A percentile compares a stretch with the other conserved stretches of the same genome.
These are phyloP conservation scores for Oncopodura yosiiana DNA, from an alignment of 1,140 invertebrate genomes.

Conservation along the genomic window DNA sequence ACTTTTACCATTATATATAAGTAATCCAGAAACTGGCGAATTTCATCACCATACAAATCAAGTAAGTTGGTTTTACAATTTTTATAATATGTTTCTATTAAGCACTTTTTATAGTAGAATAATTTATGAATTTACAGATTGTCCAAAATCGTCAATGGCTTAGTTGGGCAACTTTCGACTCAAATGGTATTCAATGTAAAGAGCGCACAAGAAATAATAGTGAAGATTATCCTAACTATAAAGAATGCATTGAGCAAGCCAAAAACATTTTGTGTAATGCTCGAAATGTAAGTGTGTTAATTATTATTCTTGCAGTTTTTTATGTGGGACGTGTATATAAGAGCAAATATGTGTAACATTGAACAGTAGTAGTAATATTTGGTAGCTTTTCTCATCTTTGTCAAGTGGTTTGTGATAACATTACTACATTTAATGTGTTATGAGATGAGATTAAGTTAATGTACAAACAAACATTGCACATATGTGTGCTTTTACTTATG, in stretches of 20 bases:
- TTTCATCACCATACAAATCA: slow-evolving; percentile 76
- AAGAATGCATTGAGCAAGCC: slow-evolving; percentile 66
- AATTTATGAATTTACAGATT: slow-evolving; percentile 38
- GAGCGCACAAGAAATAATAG: slow-evolving; percentile 30
- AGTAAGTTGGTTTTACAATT: slow-evolving; percentile 36
- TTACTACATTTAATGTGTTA: too few relatives aligned
- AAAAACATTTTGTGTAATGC: slow-evolving; percentile 66
- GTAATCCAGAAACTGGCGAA: slow-evolving; percentile 78
- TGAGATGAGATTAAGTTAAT: too few relatives aligned
- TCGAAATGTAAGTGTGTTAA: slow-evolving; percentile 47
- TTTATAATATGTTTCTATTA: not conserved
- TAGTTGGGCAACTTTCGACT: slow-evolving; percentile 59
- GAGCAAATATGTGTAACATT: too few relatives aligned
- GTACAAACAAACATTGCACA: too few relatives aligned
- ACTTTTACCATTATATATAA: slow-evolving; percentile 71
- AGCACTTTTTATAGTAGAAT: not conserved
- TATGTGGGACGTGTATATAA: too few relatives aligned
- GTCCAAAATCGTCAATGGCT: slow-evolving; percentile 74
- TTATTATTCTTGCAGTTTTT: slow-evolving; percentile 1
- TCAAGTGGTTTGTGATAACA: too few relatives aligned
- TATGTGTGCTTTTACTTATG: too few relatives aligned
- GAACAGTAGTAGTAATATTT: too few relatives aligned
- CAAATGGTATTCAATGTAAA: slow-evolving; percentile 49
- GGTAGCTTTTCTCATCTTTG: too few relatives aligned
- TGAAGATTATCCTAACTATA: slow-evolving; percentile 42